A percentile compares a stretch with the other conserved stretches of the same genome.
Conservation (phyloP, 2,113 vertebrate species). For the Labeo catla region DNA sequence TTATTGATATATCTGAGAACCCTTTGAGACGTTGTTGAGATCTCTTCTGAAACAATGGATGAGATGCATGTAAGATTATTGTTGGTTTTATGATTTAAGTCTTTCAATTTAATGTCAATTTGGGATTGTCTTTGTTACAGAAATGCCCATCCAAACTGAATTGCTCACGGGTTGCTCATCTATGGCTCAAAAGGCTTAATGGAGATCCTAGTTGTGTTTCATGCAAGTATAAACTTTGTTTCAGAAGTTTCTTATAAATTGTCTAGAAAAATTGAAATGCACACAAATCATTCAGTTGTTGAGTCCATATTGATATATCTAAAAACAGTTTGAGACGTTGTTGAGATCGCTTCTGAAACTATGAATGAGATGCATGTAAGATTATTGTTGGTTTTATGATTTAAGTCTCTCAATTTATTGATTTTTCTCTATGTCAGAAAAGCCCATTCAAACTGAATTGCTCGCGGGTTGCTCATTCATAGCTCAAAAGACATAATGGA, state of each 20-base stretch:
- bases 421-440: background rate
- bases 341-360: background rate
- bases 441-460: background rate
- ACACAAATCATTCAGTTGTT: background rate
- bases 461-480: constrained; percentile 6
- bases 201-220: background rate
- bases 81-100: background rate
- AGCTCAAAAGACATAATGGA: background rate
- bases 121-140: too few relatives aligned
- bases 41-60: background rate
- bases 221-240: background rate
- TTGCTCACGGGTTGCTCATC: background rate
- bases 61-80: background rate
- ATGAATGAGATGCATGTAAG: background rate
- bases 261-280: background rate
- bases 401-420: background rate
- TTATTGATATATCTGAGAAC: too few relatives aligned
- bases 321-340: background rate
- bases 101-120: background rate
- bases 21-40: background rate
- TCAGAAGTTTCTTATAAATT: background rate
- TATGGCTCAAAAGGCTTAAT: background rate
- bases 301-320: background rate
- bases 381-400: background rate
- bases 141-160: too few relatives aligned